These are phyloP conservation scores for Tinea pellionella DNA, from an alignment of 2,888 invertebrate genomes.

Conservation along the genomic window DNA sequence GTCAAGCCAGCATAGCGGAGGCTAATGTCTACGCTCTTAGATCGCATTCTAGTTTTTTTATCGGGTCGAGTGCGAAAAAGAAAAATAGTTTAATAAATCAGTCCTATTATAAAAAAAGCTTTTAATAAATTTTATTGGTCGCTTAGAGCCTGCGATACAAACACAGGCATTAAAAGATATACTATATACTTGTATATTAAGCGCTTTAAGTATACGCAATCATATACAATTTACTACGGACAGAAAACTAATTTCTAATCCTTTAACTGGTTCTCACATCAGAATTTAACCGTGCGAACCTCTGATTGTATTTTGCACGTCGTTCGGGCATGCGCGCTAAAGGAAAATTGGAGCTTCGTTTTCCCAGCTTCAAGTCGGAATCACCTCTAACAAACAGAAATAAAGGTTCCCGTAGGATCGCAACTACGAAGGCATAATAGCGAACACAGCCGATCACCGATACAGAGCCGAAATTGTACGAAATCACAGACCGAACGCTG, in stretches of 20 bases:
- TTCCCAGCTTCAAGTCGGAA: conserved; percentile 32
- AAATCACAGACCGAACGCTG: conserved; percentile 7
- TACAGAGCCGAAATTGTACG: conserved; percentile 9
- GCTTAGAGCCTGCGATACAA: too few relatives aligned
- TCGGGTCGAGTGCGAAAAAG: too few relatives aligned
- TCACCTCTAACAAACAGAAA: conserved; percentile 29
- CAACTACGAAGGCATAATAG: conserved; percentile 1
- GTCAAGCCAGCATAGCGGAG: too few relatives aligned
- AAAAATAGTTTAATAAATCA: too few relatives aligned
- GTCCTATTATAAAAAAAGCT: too few relatives aligned
- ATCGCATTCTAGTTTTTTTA: too few relatives aligned
- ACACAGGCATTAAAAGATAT: too few relatives aligned
- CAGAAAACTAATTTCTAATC: background rate
- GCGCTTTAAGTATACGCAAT: background rate
- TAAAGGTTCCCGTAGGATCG: conserved; percentile 27
- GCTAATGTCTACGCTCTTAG: too few relatives aligned
- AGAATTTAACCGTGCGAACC: conserved; percentile 1
- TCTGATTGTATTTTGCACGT: background rate
- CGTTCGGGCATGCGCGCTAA: conserved; percentile 37
- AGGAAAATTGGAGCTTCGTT: conserved; percentile 23
- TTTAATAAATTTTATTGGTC: too few relatives aligned
- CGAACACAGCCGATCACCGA: conserved; percentile 8
- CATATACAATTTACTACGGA: background rate
- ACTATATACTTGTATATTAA: too few relatives aligned
- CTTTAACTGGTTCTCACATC: background rate